Evolutionary conservation across 1,140 invertebrate species (phyloP).

Genomic region (Coelopa frigida): DNA sequence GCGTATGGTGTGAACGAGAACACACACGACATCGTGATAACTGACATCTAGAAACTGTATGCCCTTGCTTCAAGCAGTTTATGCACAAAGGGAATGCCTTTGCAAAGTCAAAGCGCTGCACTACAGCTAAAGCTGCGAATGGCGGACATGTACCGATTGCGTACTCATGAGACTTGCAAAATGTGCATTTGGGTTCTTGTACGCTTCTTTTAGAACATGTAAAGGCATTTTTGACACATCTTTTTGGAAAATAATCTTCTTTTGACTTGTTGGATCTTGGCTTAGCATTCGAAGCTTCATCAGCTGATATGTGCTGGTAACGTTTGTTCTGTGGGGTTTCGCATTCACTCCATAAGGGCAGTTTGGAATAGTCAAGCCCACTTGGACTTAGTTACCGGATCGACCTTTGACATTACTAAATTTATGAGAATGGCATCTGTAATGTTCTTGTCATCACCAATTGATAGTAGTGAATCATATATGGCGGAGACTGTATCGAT

Average conservation of each 20-base stretch:
- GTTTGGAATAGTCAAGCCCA: slow-evolving; percentile 8
- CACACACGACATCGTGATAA: slow-evolving; percentile 4
- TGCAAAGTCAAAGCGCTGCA: slow-evolving; percentile 8
- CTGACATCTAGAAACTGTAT: slow-evolving; percentile 6
- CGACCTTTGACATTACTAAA: slow-evolving; percentile 13
- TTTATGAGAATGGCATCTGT: slow-evolving; percentile 5
- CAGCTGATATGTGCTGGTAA: slow-evolving; percentile 11
- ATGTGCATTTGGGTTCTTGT: slow-evolving; percentile 2
- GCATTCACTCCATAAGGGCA: slow-evolving; percentile 10
- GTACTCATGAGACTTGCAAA: slow-evolving; percentile 5
- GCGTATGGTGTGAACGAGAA: neutral
- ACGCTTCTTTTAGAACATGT: neutral
- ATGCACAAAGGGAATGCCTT: slow-evolving; percentile 3
- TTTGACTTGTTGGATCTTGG: neutral
- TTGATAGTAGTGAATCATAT: slow-evolving; percentile 10
- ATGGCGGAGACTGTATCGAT: slow-evolving; percentile 10
- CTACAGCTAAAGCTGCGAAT: neutral
- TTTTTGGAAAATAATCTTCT: slow-evolving; percentile 2
- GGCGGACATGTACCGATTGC: neutral
- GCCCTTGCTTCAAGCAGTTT: slow-evolving; percentile 8
- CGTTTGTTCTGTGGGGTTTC: slow-evolving; percentile 3
- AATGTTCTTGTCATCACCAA: slow-evolving; percentile 8
- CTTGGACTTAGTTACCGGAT: slow-evolving; percentile 8
- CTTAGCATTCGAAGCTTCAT: slow-evolving; percentile 7
- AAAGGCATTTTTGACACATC: neutral